Conservation (phyloP, 2,888 invertebrate genomes). For the Furcula furcula region DNA sequence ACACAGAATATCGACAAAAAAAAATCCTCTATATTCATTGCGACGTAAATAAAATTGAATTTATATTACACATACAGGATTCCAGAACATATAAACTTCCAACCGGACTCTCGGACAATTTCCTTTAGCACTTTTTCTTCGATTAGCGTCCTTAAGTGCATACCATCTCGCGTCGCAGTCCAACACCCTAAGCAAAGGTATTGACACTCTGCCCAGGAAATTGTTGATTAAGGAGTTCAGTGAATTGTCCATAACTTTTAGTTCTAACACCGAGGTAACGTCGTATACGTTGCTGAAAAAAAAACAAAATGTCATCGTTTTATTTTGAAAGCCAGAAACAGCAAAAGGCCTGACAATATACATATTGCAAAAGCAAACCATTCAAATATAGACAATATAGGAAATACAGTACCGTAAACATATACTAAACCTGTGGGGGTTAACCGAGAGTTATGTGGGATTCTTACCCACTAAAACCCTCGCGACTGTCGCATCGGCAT, state of each 20-base stretch:
- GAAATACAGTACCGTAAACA: too few species aligned
- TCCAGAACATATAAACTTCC: constrained; percentile 62
- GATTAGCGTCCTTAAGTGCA: constrained; percentile 58
- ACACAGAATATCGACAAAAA: too few species aligned
- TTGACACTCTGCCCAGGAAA: constrained; percentile 56
- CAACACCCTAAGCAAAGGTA: constrained; percentile 58
- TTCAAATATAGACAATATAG: too few species aligned
- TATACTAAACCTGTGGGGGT: too few species aligned
- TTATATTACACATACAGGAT: constrained; percentile 46
- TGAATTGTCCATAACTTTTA: constrained; percentile 59
- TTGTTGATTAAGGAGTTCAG: constrained; percentile 43
- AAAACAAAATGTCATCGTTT: too few species aligned
- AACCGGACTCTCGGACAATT: constrained; percentile 64
- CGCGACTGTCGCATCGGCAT: too few species aligned
- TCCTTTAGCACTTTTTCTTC: constrained; percentile 55
- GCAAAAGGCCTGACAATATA: too few species aligned
- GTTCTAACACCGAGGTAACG: constrained; percentile 59
- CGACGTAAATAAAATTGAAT: constrained; percentile 1
- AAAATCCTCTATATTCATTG: neutral
- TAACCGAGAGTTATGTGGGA: too few species aligned
- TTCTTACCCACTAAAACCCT: too few species aligned
- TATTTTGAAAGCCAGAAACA: too few species aligned
- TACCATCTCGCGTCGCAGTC: constrained; percentile 61
- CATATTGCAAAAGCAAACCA: too few species aligned
- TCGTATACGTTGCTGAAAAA: constrained; percentile 65